phyloP scores from a whole-genome alignment of 2,888 invertebrate genomes.

The Cinara cedri region DNA sequence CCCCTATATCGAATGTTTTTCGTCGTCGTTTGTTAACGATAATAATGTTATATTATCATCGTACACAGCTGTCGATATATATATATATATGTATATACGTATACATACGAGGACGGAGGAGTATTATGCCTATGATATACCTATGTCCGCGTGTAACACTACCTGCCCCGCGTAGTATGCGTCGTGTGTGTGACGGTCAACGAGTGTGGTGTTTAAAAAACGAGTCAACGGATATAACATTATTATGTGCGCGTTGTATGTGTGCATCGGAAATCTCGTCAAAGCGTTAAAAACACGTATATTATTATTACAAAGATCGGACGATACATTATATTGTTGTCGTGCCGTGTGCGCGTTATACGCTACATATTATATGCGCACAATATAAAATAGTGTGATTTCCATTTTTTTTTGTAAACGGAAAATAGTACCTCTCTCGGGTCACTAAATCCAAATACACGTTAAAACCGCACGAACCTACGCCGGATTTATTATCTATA shows the following conservation, averaged over 20 bases:
- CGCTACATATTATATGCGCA: neutral
- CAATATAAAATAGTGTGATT: constrained; percentile 8
- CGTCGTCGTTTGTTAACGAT: constrained; percentile 9
- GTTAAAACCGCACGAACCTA: constrained; percentile 54
- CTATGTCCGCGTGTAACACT: neutral
- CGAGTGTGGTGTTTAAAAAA: constrained; percentile 28
- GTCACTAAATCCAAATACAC: constrained; percentile 41
- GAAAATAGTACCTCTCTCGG: constrained; percentile 42
- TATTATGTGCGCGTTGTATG: too few relatives aligned
- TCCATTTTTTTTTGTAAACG: constrained; percentile 27
- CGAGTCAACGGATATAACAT: neutral
- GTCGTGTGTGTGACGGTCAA: neutral
- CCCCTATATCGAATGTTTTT: constrained; percentile 13
- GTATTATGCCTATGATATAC: neutral
- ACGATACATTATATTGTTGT: too few relatives aligned
- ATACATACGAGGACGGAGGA: neutral
- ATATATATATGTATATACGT: too few relatives aligned
- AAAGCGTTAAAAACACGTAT: constrained; percentile 54
- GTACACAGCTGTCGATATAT: neutral
- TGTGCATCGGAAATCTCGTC: constrained; percentile 36
- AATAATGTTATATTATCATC: constrained; percentile 3
- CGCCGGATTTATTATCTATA: constrained; percentile 38
- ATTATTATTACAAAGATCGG: neutral
- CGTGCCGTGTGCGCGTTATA: neutral
- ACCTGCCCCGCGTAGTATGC: too few relatives aligned